Percentiles rank a stretch among this genome's conserved stretches.
These are phyloP conservation scores for Noctuana brunneofusca DNA, from an alignment of 2,888 invertebrate species.

Conservation along the genomic window DNA sequence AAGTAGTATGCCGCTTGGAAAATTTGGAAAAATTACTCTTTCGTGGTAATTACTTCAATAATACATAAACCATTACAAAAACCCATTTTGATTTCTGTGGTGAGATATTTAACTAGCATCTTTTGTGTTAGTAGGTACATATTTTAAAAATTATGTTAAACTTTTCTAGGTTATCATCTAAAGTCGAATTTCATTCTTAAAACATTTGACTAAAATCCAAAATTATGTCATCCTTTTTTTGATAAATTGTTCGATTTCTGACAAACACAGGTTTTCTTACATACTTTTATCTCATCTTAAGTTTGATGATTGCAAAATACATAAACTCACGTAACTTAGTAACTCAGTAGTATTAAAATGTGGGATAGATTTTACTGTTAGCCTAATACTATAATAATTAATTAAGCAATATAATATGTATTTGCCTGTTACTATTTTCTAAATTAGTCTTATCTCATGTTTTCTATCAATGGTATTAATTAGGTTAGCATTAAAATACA, in stretches of 20 bases:
- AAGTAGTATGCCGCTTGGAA: conserved; percentile 81
- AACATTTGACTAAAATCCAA: not conserved
- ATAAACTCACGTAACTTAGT: not conserved
- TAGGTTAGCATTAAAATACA: no score
- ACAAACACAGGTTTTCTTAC: no score
- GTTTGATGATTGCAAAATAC: not conserved
- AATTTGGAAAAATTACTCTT: conserved; percentile 78
- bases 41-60: conserved; percentile 74
- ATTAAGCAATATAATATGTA: no score
- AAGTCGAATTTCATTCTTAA: not conserved
- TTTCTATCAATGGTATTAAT: no score
- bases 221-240: no score
- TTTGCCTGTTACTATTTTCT: no score
- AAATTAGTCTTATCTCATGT: no score
- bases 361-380: no score
- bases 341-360: not conserved
- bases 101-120: conserved; percentile 37
- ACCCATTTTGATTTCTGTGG: conserved; percentile 41
- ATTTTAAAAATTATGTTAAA: conserved; percentile 18
- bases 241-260: no score
- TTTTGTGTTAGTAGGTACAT: conserved; percentile 4
- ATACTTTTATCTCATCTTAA: not conserved
- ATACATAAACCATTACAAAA: conserved; percentile 45
- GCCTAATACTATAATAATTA: no score
- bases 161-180: not conserved